These are phyloP conservation scores for Altica lythri DNA, from an alignment of 2,888 invertebrate species.

Conservation along the genomic window DNA sequence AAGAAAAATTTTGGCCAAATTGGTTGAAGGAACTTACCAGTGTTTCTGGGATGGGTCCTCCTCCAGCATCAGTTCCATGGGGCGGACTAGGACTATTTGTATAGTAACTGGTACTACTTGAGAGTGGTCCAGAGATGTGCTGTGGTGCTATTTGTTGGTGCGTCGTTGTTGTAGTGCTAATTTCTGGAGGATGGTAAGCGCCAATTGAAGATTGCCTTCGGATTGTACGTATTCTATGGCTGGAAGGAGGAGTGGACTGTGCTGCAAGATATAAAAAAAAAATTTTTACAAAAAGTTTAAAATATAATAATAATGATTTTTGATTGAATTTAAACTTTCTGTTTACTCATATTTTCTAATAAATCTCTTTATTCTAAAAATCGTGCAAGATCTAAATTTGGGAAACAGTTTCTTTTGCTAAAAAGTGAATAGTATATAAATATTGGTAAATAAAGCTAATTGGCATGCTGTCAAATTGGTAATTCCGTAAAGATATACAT, in stretches of 20 bases:
- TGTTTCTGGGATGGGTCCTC: slow-evolving; percentile 38
- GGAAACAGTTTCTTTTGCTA: too few relatives aligned
- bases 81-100: slow-evolving; percentile 68
- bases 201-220: slow-evolving; percentile 68
- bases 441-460: too few relatives aligned
- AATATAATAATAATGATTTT: background rate
- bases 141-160: slow-evolving; percentile 32
- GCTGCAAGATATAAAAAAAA: slow-evolving; percentile 57
- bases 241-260: slow-evolving; percentile 66
- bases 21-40: too few relatives aligned
- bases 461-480: too few relatives aligned
- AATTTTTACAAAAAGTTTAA: background rate
- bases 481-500: too few relatives aligned
- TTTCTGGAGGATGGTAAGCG: slow-evolving; percentile 56
- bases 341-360: background rate
- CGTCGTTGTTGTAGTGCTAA: slow-evolving; percentile 33
- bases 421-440: too few relatives aligned
- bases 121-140: slow-evolving; percentile 48
- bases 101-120: slow-evolving; percentile 62
- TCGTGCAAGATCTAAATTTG: too few relatives aligned
- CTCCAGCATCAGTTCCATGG: slow-evolving; percentile 53
- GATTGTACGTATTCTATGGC: slow-evolving; percentile 64
- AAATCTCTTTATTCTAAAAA: too few relatives aligned
- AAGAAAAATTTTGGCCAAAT: too few relatives aligned
- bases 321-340: background rate